A percentile compares a stretch with the other conserved stretches of the same genome.
Conservation (phyloP, 2,888 invertebrate species). For the Tortrix viridana region DNA sequence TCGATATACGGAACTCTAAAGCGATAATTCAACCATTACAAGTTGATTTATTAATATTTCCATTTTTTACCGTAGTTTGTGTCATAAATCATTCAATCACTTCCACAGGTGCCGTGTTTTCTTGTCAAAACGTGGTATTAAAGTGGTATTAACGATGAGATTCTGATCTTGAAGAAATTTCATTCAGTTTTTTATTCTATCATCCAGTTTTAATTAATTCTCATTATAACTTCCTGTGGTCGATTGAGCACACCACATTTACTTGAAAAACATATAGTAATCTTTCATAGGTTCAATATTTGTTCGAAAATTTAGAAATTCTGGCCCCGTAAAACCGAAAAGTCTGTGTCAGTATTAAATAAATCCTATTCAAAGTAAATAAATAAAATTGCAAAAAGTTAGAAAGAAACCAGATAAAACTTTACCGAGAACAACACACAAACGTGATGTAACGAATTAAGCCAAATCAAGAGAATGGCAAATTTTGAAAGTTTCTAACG, state of each 20-base stretch:
- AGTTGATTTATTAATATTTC: constrained; percentile 19
- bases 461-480: too few species aligned
- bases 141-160: constrained; percentile 14
- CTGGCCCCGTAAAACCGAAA: too few species aligned
- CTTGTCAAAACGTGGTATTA: constrained; percentile 25
- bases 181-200: constrained; percentile 17
- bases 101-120: constrained; percentile 18
- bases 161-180: constrained; percentile 19
- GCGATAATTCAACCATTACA: constrained; percentile 4
- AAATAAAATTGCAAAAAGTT: too few species aligned
- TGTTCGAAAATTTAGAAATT: too few species aligned
- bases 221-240: background rate
- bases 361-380: too few species aligned
- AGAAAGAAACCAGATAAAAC: too few species aligned
- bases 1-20: constrained; percentile 4
- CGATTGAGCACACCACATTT: background rate
- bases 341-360: too few species aligned
- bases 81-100: constrained; percentile 29
- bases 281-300: too few species aligned
- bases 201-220: too few species aligned
- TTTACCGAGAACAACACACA: too few species aligned
- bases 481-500: too few species aligned
- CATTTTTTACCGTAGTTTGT: constrained; percentile 10
- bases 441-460: too few species aligned
- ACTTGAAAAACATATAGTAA: background rate